Evolutionary conservation across 2,113 vertebrate genomes (phyloP).

Genomic region (Nesospiza acunhae): DNA sequence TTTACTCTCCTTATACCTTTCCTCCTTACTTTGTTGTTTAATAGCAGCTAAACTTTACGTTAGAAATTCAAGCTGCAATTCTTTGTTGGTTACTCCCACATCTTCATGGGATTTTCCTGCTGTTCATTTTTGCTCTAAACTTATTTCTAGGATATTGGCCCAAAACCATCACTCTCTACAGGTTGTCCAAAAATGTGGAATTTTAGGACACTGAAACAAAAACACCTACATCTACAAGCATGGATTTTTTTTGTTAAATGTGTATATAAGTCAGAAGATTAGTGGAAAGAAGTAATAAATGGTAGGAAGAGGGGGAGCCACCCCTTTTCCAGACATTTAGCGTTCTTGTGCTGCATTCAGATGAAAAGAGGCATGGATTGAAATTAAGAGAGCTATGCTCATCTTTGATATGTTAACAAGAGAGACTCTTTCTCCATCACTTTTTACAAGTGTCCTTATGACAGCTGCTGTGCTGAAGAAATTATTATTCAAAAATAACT

Average conservation of each 20-base stretch:
- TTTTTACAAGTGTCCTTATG: not conserved
- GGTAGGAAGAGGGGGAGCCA: not conserved
- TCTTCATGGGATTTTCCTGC: not conserved
- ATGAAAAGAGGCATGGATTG: not conserved
- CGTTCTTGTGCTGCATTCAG: not conserved
- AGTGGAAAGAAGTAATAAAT: not conserved
- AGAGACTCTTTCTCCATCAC: not conserved
- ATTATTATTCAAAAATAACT: not conserved
- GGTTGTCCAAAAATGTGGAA: not conserved
- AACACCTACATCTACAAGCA: not conserved
- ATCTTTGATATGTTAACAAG: not conserved
- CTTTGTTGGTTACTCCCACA: not conserved
- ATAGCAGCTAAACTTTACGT: not conserved
- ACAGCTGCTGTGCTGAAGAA: not conserved
- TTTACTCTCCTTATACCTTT: not conserved
- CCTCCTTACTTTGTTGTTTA: not conserved
- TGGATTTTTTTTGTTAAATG: not conserved
- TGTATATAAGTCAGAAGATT: not conserved
- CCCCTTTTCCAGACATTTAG: not conserved
- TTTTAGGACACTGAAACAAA: not conserved
- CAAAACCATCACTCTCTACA: not conserved
- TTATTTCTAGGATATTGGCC: not conserved
- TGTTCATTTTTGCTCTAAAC: not conserved
- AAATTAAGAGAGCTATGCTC: not conserved
- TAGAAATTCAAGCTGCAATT: not conserved